Evolutionary conservation across 2,113 vertebrate species (phyloP).

Genomic region (Penelope pileata): DNA sequence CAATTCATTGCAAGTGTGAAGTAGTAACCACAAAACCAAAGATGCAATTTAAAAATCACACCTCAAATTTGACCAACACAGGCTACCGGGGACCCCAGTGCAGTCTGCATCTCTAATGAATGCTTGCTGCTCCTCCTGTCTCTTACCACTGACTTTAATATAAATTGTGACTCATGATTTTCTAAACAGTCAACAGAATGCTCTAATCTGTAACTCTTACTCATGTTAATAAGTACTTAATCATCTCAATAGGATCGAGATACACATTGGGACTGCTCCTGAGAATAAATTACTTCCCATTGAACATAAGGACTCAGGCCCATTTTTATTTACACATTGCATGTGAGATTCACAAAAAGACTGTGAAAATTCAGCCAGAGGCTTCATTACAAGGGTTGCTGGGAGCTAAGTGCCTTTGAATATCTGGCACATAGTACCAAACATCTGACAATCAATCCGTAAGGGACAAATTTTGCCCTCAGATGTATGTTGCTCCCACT

Average conservation of each 20-base stretch:
- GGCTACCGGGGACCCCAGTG: background rate
- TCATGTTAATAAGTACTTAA: conserved; percentile 43
- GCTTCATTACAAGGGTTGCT: conserved; percentile 12
- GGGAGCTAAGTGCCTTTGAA: background rate
- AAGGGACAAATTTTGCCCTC: conserved; percentile 4
- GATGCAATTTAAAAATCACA: conserved; percentile 24
- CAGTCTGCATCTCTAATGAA: background rate
- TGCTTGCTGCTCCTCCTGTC: background rate
- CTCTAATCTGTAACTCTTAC: conserved; percentile 21
- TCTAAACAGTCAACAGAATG: conserved; percentile 22
- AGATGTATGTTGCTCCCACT: background rate
- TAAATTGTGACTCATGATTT: background rate
- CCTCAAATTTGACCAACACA: background rate
- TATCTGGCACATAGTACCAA: background rate
- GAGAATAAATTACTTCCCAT: conserved; percentile 33
- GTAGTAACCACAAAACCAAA: background rate
- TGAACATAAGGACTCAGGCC: background rate
- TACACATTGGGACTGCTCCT: conserved; percentile 10
- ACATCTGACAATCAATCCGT: conserved; percentile 4
- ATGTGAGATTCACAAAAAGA: conserved; percentile 34
- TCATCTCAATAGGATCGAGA: conserved; percentile 29
- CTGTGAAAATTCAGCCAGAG: conserved; percentile 21
- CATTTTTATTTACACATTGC: conserved; percentile 42
- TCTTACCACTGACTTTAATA: background rate
- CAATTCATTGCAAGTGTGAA: background rate